Evolutionary conservation across 2,888 invertebrate genomes (phyloP), one percentile per base, ranked within the genome.

Genomic region (Anoplius nigerrimus): DNA sequence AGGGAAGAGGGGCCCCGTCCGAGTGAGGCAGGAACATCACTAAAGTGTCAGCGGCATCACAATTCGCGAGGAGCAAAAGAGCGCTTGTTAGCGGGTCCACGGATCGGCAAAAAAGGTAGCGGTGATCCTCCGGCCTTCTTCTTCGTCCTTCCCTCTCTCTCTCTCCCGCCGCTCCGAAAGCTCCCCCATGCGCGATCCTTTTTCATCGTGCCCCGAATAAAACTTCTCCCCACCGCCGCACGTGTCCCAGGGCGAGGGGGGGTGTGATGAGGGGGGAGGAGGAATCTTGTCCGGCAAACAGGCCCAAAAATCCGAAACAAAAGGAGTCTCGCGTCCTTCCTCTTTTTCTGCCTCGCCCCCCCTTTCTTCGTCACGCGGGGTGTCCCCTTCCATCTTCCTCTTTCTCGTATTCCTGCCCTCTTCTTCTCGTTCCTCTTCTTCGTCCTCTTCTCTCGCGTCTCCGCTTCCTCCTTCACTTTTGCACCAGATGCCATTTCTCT

Each of bases 31-130:
- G 83, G 80, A 86, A 87, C 87, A 88, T 88, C 87, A 85, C 88
- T 88, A 88, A 88, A 88, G 88, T 88, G 88, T 88, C 88, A 88
- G 87, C 80, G 83, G 86, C 85, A 88, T 88, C 87, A 88, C 87
- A 88, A 88, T 88, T 88, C 87, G 84, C 80, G 84, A 83, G 84
- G 82, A 78, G 84, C 82, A 83, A 80, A 84, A 82, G 82, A 82
- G 85, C 82, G 87, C 87, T 87, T 87, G 87, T 87, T 87, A 87
- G 87, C 84, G 85, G 79, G 76, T 80, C 77, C 69, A 16, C 78
- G 80, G 72, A 67, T 79, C 79, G 81, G 78, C 85, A 84, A 86
- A 85, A 87, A 86, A 80, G 83, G 81, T 13, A 48, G 48, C 48
- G 45, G 15, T 16, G 45, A 6, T 34, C 34, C 8, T 34, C 34